A percentile compares a stretch with the other conserved stretches of the same genome.
These are phyloP conservation scores for Catamblyrhynchus diadema DNA, from an alignment of 2,797 vertebrate genomes.

Conservation along the genomic window DNA sequence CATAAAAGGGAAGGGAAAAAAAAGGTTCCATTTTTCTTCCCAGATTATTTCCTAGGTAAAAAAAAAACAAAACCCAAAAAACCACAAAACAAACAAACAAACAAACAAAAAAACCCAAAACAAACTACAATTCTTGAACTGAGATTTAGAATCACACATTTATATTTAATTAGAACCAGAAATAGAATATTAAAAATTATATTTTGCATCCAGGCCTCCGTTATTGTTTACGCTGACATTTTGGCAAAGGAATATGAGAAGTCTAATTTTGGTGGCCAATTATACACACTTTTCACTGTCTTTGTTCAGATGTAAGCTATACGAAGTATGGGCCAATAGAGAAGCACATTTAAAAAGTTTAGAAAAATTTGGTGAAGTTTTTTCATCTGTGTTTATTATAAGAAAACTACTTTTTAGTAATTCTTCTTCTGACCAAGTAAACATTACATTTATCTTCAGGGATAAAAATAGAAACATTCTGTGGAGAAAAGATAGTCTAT, in stretches of 20 bases:
- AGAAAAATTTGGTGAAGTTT: background rate
- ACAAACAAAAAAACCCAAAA: background rate
- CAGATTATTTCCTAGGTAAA: background rate
- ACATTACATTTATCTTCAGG: background rate
- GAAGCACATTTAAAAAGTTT: background rate
- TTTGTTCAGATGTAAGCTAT: background rate
- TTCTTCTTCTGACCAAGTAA: background rate
- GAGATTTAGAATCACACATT: background rate
- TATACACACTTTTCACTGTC: background rate
- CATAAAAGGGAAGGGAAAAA: background rate
- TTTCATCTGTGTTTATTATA: background rate
- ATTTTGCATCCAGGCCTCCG: background rate
- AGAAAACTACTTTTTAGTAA: background rate
- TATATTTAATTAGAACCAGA: background rate
- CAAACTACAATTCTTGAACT: background rate
- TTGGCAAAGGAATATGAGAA: background rate
- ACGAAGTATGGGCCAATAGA: background rate
- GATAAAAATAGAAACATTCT: background rate
- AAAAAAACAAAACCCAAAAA: background rate
- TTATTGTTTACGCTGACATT: background rate
- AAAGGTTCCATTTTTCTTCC: background rate
- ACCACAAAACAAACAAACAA: no score
- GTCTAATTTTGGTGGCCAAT: background rate
- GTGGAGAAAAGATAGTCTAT: background rate
- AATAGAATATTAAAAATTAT: background rate